Evolutionary conservation across 2,888 invertebrate genomes (phyloP), one percentile per base, ranked within the genome.

Genomic region (Metalampra italica): DNA sequence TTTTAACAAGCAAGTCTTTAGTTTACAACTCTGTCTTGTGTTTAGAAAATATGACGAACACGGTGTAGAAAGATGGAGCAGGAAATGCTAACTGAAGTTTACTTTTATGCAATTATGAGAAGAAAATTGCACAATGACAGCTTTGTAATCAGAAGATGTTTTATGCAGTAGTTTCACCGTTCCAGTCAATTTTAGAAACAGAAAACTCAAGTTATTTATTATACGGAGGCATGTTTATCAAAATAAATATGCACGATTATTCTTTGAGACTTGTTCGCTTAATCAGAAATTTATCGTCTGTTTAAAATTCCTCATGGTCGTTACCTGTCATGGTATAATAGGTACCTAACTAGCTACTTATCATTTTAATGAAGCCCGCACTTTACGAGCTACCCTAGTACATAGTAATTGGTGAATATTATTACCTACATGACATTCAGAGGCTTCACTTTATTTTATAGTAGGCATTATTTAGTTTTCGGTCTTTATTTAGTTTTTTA

Each of bases 291-390:
- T 53, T 57, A 56, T 56, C 39, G 36, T 50, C 41, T 52, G 43
- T 55, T 57, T 54, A 53, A 53, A 57, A 62, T 56, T 54, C 49
- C 43, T 47, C 52, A 43, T 45, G 46, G 47, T 46, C 50, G 48
- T 54, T 47, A 53, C 48, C 44, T 53, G 54, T 50, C 52, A 48
- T 37, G 44, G 43, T 42, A 44, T 48, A 52, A 53, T 50, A 43
- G 36, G 46, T 50, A 47, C 29, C 30, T 43, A 39, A 41, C 38
- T 43, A 43, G 12, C 43, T 45, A 51, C 52, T 58, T 56, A 56
- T 46, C 46, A 56, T 46, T 52, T 57, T 56, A 56, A 59, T 58
- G 54, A 60, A 56, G 46, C 44, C 45, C 52, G 42, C 49, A 45
- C 50, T 56, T 55, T 56, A 56, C 51, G 49, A 53, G 44, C 50